Evolutionary conservation across 2,797 vertebrate genomes (phyloP), one percentile per base, ranked within the genome.

Genomic region (Podarcis siculus): DNA sequence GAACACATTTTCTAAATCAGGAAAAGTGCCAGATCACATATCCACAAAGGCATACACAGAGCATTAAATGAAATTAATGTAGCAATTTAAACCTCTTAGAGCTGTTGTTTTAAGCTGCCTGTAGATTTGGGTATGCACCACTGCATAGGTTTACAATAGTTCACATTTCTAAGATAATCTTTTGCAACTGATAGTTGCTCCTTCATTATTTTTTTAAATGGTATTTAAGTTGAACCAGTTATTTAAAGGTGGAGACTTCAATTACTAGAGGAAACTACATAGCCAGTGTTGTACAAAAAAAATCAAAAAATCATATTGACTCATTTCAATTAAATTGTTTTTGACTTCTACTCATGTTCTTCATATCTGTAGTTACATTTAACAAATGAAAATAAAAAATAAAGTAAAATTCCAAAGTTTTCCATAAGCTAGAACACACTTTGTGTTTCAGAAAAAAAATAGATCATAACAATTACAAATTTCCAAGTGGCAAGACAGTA

Each of bases 121-220:
- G 25, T 80, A 80, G 77, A 72, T 72, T 72, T n/a, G 23, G 25
- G 7, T 19, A 58, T 80, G 73, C 72, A 85, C 76, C 73, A 85
- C 72, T 77, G 72, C 35, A 85, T 76, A 85, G 73, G 72, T 85
- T 85, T 77, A 85, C 55, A 85, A 76, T 85, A 85, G 83, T 85
- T 77, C 83, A 85, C 73, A 85, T 85, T 42, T 77, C 35, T 42
- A 37, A 42, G 55, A 76, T 77, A 77, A 85, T 42, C 73, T 85
- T 77, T 85, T 77, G 58, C 83, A 85, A 76, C 72, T 85, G 83
- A 64, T 85, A 85, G 37, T 42, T 85, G 35, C 19, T 9, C 49
- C 32, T 66, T 77, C 35, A 76, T 85, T 85, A 77, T 85, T n/a
- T 42, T 85, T 77, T 30, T 85, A 30, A 25, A 58, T 25, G 61